Conservation (phyloP, 2,113 vertebrate genomes). For the Hypocryptadius cinnamomeus region DNA sequence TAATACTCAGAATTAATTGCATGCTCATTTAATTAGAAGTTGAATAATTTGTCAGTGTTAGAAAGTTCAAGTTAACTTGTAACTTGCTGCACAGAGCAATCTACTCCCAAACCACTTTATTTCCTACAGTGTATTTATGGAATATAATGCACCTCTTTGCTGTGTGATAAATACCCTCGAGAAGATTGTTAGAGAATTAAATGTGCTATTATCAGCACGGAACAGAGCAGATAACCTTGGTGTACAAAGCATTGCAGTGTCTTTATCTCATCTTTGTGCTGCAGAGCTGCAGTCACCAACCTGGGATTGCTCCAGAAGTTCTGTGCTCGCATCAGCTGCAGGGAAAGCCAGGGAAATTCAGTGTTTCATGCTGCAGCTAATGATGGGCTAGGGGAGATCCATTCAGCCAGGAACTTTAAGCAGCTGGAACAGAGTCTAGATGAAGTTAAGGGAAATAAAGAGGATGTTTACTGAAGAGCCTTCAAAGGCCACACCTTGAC, state of each 20-base stretch:
- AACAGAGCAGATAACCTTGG: not conserved
- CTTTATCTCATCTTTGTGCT: not conserved
- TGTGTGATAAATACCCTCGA: not conserved
- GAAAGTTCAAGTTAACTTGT: not conserved
- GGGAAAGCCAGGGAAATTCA: not conserved
- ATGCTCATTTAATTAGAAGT: not conserved
- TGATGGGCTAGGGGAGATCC: not conserved
- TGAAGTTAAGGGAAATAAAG: not conserved
- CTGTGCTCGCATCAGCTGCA: not conserved
- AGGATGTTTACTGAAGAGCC: not conserved
- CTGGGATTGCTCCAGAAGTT: not conserved
- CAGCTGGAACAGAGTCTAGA: not conserved
- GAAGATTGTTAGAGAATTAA: not conserved
- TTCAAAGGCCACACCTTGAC: not conserved
- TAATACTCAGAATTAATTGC: not conserved
- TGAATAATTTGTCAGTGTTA: not conserved
- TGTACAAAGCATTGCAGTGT: not conserved
- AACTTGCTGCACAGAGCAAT: not conserved
- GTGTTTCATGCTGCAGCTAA: not conserved
- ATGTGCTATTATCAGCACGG: not conserved
- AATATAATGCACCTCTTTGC: not conserved
- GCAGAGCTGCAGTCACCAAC: not conserved
- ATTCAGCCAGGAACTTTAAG: not conserved
- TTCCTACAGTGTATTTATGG: not conserved
- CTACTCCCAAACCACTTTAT: not conserved